phyloP scores from a whole-genome alignment of 1,140 invertebrate genomes.

The Copidosoma floridanum region DNA sequence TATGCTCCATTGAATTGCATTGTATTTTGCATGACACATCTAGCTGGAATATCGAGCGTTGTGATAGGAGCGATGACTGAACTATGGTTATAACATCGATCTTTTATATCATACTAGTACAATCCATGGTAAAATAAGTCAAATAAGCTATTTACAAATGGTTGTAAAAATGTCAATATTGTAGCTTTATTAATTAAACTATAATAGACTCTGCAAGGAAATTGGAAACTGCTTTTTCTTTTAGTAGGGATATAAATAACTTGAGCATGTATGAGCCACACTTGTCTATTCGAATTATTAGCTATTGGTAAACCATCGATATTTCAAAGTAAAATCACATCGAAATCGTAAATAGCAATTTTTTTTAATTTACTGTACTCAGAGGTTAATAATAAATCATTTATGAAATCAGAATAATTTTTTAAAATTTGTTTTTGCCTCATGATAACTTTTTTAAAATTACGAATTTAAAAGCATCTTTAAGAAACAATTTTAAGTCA shows the following conservation, averaged over 20 bases:
- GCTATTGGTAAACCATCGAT: background rate
- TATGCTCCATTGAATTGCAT: constrained; percentile 12
- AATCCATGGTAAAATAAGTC: background rate
- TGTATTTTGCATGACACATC: background rate
- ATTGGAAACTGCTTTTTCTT: background rate
- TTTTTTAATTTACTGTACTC: background rate
- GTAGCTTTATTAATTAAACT: background rate
- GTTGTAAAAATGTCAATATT: background rate
- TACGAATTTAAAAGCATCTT: background rate
- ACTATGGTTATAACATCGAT: background rate
- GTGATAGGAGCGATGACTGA: constrained; percentile 1
- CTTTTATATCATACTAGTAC: background rate
- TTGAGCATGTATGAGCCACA: background rate
- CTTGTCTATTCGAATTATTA: background rate
- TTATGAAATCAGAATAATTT: background rate
- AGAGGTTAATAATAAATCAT: background rate
- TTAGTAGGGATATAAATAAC: background rate
- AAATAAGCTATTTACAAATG: background rate
- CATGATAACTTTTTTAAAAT: background rate
- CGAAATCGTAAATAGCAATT: background rate
- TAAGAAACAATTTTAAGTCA: background rate
- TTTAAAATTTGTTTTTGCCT: background rate
- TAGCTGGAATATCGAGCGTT: constrained; percentile 5
- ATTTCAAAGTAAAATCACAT: background rate
- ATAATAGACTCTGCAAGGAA: background rate